Percentiles rank a stretch among this genome's conserved stretches.
These are phyloP conservation scores for Cephonodes hylas DNA, from an alignment of 2,888 invertebrate species.

Conservation along the genomic window DNA sequence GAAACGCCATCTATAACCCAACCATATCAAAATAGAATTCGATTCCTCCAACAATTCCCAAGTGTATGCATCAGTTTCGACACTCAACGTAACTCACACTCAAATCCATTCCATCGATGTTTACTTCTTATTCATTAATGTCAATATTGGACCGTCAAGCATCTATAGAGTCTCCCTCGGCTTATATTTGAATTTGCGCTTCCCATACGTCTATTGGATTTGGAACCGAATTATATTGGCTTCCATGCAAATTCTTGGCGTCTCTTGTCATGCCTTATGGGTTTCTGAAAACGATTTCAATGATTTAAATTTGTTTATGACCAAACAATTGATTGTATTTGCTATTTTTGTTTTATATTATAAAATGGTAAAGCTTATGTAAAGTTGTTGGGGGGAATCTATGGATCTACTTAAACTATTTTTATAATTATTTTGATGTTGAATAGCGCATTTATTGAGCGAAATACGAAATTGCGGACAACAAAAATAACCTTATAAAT, in stretches of 20 bases:
- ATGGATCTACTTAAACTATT: no score
- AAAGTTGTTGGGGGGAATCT: no score
- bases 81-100: conserved; percentile 32
- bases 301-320: no score
- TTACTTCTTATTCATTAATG: conserved; percentile 43
- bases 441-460: no score
- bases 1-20: not conserved
- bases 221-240: not conserved
- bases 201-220: not conserved
- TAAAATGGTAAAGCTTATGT: no score
- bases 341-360: no score
- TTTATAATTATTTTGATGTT: no score
- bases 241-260: not conserved
- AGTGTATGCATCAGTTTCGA: conserved; percentile 15
- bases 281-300: no score
- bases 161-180: conserved; percentile 28
- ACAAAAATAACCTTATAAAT: no score
- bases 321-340: no score
- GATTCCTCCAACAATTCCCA: conserved; percentile 1
- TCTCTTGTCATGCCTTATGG: not conserved
- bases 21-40: conserved; percentile 11
- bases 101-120: conserved; percentile 35
- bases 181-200: conserved; percentile 12
- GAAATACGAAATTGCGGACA: no score
- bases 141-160: conserved; percentile 42